Conservation (phyloP, 30 jellyfish, hydroid and myxozoan genomes). For the Turritopsis rubra region DNA sequence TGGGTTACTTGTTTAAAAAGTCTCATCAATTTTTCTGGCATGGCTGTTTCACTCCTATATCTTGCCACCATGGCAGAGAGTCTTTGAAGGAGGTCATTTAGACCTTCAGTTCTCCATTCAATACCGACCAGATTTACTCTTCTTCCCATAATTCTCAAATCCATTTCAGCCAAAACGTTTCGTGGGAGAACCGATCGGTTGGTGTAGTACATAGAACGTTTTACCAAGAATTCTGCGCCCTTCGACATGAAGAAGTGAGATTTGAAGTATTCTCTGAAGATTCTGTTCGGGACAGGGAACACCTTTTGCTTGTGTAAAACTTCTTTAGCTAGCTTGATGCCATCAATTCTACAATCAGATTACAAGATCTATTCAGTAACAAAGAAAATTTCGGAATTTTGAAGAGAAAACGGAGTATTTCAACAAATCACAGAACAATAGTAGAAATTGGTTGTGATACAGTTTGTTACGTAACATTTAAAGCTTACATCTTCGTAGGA, state of each 20-base stretch:
- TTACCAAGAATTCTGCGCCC: background rate
- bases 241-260: background rate
- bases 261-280: background rate
- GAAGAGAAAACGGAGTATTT: too few species aligned
- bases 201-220: background rate
- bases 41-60: background rate
- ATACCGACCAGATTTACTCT: background rate
- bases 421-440: background rate
- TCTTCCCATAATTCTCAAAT: background rate
- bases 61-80: background rate
- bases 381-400: too few species aligned
- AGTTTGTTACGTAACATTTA: too few species aligned
- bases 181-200: background rate
- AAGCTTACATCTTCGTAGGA: background rate
- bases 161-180: background rate
- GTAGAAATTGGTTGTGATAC: too few species aligned
- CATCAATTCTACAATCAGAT: background rate
- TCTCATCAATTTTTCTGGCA: background rate
- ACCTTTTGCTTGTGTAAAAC: background rate
- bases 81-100: background rate
- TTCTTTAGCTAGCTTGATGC: background rate
- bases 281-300: background rate
- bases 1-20: background rate
- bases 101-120: constrained; percentile 7
- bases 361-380: too few species aligned